phyloP scores from a whole-genome alignment of 1,140 invertebrate genomes.

The Chionoecetes opilio region DNA sequence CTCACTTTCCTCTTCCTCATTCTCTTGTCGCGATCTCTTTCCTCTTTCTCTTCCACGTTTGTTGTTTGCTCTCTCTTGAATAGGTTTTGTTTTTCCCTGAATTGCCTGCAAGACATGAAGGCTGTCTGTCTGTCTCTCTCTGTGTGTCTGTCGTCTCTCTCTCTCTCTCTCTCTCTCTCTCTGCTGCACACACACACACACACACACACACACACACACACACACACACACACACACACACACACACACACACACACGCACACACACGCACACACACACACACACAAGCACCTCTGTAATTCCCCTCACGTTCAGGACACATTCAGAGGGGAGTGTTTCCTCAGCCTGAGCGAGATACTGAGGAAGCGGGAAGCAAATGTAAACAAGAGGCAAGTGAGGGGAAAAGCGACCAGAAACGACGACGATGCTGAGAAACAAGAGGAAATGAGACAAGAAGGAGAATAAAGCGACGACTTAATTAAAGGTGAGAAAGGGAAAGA shows the following conservation, averaged over 20 bases:
- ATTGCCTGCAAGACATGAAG: not conserved
- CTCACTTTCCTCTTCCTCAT: too few relatives aligned
- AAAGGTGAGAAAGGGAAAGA: not conserved
- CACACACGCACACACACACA: too few relatives aligned
- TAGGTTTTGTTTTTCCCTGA: not conserved
- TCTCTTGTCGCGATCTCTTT: too few relatives aligned
- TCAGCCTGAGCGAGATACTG: slow-evolving; percentile 1
- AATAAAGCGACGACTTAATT: not conserved
- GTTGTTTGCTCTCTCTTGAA: not conserved
- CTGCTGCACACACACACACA: too few relatives aligned
- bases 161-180: too few relatives aligned
- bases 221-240: too few relatives aligned
- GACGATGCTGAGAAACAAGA: not conserved
- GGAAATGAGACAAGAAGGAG: slow-evolving; percentile 7
- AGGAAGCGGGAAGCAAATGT: not conserved
- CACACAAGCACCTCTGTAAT: not conserved
- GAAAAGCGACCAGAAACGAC: not conserved
- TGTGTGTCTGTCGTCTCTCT: not conserved
- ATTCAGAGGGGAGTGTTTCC: slow-evolving; percentile 16
- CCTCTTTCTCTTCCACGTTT: not conserved
- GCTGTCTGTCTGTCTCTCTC: not conserved
- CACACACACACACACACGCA: too few relatives aligned
- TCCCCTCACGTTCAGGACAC: not conserved
- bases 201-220: too few relatives aligned
- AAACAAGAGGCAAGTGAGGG: not conserved